Conservation (phyloP, 2,113 vertebrate genomes). For the Dasypus novemcinctus region DNA sequence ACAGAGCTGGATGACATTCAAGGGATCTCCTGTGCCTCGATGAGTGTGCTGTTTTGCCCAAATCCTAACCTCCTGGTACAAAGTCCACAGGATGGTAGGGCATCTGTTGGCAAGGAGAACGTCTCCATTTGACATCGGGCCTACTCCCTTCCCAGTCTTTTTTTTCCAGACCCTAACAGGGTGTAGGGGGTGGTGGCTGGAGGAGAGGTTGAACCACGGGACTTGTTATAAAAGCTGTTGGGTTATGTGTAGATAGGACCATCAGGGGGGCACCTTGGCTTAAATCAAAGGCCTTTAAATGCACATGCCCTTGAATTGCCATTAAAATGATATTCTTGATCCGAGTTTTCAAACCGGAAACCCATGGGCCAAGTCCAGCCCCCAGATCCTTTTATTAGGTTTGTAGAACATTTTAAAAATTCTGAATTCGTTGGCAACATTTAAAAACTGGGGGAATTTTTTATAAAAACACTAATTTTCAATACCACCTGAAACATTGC, state of each 20-base stretch:
- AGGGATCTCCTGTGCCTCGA: background rate
- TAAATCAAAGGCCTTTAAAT: background rate
- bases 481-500: background rate
- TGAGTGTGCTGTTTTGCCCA: background rate
- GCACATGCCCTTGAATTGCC: background rate
- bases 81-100: background rate
- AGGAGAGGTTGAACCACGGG: background rate
- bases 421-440: background rate
- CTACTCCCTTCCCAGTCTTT: background rate
- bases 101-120: background rate
- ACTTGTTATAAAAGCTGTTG: background rate
- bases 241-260: background rate
- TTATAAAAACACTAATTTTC: background rate
- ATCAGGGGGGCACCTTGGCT: background rate
- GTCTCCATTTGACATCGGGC: background rate
- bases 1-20: background rate
- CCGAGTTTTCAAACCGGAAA: constrained; percentile 1
- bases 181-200: background rate
- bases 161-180: background rate
- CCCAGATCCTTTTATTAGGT: background rate
- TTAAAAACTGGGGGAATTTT: background rate
- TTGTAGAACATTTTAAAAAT: constrained; percentile 2
- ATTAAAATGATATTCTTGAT: constrained; percentile 38
- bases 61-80: background rate
- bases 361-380: background rate